A percentile compares a stretch with the other conserved stretches of the same genome.
Evolutionary conservation across 2,888 invertebrate genomes (phyloP).

Genomic region (Pristionchus japonicus): DNA sequence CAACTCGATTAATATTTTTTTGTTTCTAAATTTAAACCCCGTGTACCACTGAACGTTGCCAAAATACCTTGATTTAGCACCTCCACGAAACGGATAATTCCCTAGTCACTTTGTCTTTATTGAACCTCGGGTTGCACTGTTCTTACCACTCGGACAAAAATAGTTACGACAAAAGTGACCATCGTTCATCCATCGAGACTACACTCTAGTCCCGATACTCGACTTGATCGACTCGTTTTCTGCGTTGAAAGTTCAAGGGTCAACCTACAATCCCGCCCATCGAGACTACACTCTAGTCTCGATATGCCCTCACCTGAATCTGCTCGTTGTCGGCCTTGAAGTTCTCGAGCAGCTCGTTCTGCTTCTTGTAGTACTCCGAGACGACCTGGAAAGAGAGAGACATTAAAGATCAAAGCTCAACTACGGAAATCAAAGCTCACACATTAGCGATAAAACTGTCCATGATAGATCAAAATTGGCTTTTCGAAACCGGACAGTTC

Average conservation of each 20-base stretch:
- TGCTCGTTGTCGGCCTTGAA: conserved; percentile 72
- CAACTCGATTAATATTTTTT: no score
- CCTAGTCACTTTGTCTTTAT: neutral
- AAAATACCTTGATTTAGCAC: neutral
- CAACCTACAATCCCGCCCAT: neutral
- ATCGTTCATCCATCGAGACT: no score
- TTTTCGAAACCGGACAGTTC: no score
- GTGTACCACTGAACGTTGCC: neutral
- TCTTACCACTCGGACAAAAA: no score
- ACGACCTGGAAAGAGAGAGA: conserved; percentile 52
- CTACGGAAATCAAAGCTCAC: neutral
- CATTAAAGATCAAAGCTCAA: neutral
- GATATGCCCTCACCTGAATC: conserved; percentile 71
- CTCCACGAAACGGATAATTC: neutral
- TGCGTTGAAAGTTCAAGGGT: no score
- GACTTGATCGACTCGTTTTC: no score
- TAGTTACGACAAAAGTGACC: no score
- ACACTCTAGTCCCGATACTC: no score
- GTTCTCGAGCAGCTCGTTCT: conserved; percentile 71
- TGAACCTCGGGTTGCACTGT: no score
- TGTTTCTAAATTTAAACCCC: no score
- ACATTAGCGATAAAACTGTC: neutral
- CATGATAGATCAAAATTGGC: no score
- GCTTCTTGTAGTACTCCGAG: conserved; percentile 72
- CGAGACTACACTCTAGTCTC: conserved; percentile 22